Conservation (phyloP, 1,140 invertebrate species). For the Bombus impatiens region DNA sequence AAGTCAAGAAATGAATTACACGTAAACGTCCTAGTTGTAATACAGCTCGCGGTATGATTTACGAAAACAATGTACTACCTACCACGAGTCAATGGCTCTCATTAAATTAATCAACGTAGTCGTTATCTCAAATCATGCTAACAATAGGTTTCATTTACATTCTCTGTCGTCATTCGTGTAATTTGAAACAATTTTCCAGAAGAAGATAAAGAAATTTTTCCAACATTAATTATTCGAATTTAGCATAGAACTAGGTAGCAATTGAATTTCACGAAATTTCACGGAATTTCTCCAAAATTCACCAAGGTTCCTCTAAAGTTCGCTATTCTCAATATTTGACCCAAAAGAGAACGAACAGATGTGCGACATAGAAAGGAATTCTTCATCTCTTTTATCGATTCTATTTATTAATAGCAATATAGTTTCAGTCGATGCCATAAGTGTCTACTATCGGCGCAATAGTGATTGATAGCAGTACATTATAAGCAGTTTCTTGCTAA, state of each 20-base stretch:
- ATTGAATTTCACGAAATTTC: not conserved
- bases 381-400: not conserved
- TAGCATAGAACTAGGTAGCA: not conserved
- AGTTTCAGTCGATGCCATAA: not conserved
- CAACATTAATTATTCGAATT: not conserved
- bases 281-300: not conserved
- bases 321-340: not conserved
- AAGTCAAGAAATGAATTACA: constrained; percentile 66
- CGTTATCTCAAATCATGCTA: not conserved
- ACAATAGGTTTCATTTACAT: not conserved
- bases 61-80: constrained; percentile 42
- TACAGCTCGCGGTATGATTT: constrained; percentile 46
- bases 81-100: not conserved
- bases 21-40: constrained; percentile 50
- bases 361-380: not conserved
- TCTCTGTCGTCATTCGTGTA: too few relatives aligned
- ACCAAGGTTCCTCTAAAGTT: not conserved
- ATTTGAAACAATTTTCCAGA: not conserved
- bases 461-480: not conserved
- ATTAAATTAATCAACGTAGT: not conserved
- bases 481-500: not conserved
- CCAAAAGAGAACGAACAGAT: too few relatives aligned
- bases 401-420: not conserved
- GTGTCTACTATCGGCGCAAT: not conserved
- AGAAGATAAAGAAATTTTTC: not conserved